phyloP scores from a whole-genome alignment of 2,113 vertebrate genomes.

The Bujurquina vittata region DNA sequence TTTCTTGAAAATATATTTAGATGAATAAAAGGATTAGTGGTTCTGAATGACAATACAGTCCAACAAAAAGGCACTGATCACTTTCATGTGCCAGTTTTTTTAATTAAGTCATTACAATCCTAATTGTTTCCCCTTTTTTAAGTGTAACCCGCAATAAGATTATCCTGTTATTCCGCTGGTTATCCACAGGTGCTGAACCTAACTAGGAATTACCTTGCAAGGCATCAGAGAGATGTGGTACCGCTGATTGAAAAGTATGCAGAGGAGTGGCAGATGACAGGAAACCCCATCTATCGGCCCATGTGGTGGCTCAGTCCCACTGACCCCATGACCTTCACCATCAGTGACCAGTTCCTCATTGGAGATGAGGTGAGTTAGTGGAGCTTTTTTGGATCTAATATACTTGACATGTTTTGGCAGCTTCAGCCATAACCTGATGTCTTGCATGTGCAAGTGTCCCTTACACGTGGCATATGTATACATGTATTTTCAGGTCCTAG shows the following conservation, averaged over 20 bases:
- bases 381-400: neutral
- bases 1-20: conserved; percentile 30
- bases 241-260: conserved; percentile 84
- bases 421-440: conserved; percentile 31
- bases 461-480: conserved; percentile 12
- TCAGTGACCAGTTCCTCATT: conserved; percentile 90
- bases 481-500: conserved; percentile 81
- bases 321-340: conserved; percentile 81
- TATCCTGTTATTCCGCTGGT: neutral
- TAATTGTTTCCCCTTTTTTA: neutral
- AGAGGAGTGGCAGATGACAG: conserved; percentile 80
- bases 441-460: neutral
- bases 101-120: neutral
- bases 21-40: neutral
- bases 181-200: conserved; percentile 85
- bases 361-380: conserved; percentile 85
- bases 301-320: conserved; percentile 91
- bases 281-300: conserved; percentile 87
- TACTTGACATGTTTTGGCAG: neutral
- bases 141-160: neutral
- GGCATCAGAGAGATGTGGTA: conserved; percentile 83
- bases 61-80: neutral
- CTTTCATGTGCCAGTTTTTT: neutral
- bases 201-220: conserved; percentile 82
- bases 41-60: neutral